Percentiles rank a stretch among this genome's conserved stretches.
Conservation (phyloP, 1,140 invertebrate species). For the Galendromus occidentalis region DNA sequence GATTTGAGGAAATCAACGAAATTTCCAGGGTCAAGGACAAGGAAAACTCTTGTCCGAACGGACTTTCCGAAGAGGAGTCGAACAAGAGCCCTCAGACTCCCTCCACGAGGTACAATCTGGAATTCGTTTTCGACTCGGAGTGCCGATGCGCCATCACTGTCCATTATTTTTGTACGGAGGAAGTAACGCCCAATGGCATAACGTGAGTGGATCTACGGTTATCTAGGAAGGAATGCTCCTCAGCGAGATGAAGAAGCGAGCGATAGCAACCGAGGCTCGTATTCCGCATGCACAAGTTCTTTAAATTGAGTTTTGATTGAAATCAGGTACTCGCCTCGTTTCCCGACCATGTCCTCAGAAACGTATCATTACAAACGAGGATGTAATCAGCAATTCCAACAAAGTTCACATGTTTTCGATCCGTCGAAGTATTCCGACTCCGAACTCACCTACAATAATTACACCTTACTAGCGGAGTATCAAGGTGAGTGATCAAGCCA, state of each 20-base stretch:
- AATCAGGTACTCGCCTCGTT: constrained; percentile 46
- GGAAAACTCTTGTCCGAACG: too few relatives aligned
- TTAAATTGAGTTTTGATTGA: not conserved
- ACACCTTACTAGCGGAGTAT: not conserved
- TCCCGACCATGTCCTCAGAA: constrained; percentile 61
- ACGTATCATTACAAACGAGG: constrained; percentile 81
- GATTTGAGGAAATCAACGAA: too few relatives aligned
- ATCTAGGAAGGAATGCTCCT: too few relatives aligned
- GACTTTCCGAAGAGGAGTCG: too few relatives aligned
- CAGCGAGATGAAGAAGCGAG: too few relatives aligned
- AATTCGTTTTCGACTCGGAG: constrained; percentile 93
- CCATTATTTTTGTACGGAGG: constrained; percentile 84
- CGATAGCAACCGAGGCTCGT: too few relatives aligned
- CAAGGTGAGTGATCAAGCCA: not conserved
- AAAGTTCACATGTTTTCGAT: constrained; percentile 65
- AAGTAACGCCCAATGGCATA: constrained; percentile 41
- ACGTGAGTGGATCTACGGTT: too few relatives aligned
- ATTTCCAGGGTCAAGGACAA: too few relatives aligned
- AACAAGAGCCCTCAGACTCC: too few relatives aligned
- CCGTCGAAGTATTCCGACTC: constrained; percentile 63
- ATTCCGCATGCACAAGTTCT: too few relatives aligned
- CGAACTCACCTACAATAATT: constrained; percentile 31
- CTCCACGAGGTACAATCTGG: constrained; percentile 53
- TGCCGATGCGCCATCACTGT: constrained; percentile 78
- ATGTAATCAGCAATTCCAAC: constrained; percentile 74